Evolutionary conservation across 2,888 invertebrate species (phyloP).

Genomic region (Drosophila kuntzei): DNA sequence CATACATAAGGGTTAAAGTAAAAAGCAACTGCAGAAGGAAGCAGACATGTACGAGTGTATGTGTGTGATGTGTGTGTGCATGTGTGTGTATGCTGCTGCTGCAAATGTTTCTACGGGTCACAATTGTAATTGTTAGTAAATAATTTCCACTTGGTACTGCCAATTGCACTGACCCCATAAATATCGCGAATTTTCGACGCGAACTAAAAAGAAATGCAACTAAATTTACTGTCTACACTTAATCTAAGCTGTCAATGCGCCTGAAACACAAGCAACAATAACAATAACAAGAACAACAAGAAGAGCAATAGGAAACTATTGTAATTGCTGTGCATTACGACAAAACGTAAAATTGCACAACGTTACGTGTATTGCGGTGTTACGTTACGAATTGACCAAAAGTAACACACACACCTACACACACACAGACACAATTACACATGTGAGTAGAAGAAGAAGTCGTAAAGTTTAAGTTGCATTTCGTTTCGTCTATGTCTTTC

Average conservation of each 20-base stretch:
- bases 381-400: slow-evolving; percentile 49
- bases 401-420: slow-evolving; percentile 8
- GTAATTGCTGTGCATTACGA: slow-evolving; percentile 68
- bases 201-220: slow-evolving; percentile 40
- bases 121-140: slow-evolving; percentile 61
- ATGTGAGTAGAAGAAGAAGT: slow-evolving; percentile 48
- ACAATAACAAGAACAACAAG: slow-evolving; percentile 26
- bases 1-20: slow-evolving; percentile 19
- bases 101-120: slow-evolving; percentile 20
- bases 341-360: slow-evolving; percentile 63
- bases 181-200: slow-evolving; percentile 47
- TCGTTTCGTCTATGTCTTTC: slow-evolving; percentile 50
- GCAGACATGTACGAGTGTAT: background rate
- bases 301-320: slow-evolving; percentile 36
- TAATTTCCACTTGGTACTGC: slow-evolving; percentile 60
- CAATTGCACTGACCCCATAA: slow-evolving; percentile 62
- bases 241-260: slow-evolving; percentile 82
- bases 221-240: slow-evolving; percentile 83
- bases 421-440: slow-evolving; percentile 10
- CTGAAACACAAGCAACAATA: slow-evolving; percentile 31
- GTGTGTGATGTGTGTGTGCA: background rate
- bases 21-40: background rate
- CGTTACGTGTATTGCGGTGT: slow-evolving; percentile 52
- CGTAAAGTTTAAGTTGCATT: slow-evolving; percentile 78
- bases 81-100: background rate